Conservation (phyloP, 2,888 invertebrate species). For the Crematogaster levior region DNA sequence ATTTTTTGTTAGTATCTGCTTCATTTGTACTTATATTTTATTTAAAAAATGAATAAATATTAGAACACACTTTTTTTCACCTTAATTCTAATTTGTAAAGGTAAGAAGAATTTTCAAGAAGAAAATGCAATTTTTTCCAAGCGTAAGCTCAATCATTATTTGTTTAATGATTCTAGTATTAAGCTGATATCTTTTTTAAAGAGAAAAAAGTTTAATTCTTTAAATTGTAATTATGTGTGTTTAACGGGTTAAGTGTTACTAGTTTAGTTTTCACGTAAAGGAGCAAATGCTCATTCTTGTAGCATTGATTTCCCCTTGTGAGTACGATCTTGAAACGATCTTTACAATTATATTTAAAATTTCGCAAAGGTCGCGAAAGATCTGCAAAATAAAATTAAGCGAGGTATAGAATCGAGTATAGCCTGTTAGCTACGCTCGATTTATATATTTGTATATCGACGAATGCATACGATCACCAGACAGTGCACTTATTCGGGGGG, state of each 20-base stretch:
- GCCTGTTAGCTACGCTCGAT: background rate
- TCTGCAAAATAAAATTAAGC: conserved; percentile 13
- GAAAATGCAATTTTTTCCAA: background rate
- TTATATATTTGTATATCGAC: background rate
- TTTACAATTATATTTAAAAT: background rate
- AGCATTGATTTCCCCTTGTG: background rate
- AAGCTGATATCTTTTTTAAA: background rate
- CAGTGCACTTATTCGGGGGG: conserved; percentile 85
- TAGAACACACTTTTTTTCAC: background rate
- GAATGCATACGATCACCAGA: conserved; percentile 82
- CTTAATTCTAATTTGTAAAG: conserved; percentile 14
- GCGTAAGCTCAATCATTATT: background rate
- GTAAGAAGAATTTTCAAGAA: background rate
- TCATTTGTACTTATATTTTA: background rate
- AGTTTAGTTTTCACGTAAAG: background rate
- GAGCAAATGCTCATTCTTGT: background rate
- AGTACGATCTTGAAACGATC: conserved; percentile 1
- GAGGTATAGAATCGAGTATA: background rate
- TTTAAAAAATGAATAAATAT: background rate
- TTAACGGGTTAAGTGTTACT: background rate
- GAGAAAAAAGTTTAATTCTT: no score
- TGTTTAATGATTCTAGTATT: background rate
- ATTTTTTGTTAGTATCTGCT: background rate
- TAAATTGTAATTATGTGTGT: background rate
- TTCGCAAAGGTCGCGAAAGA: no score